These are phyloP conservation scores for Lucilia cuprina DNA, from an alignment of 1,140 invertebrate genomes.

Conservation along the genomic window DNA sequence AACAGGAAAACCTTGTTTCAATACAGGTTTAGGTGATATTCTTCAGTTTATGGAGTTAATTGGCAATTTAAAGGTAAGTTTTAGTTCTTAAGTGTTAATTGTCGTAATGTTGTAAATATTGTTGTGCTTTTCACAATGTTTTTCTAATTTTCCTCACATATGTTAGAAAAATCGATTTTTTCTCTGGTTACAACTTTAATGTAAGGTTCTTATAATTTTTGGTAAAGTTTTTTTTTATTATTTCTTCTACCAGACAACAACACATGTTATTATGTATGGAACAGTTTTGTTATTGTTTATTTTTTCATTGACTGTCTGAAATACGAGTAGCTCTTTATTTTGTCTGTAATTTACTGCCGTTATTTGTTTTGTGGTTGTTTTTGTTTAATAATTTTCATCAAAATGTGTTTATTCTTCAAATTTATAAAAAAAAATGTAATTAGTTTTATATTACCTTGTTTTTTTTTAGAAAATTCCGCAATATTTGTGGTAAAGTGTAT, in stretches of 20 bases:
- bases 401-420: too few relatives aligned
- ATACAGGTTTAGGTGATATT: conserved; percentile 53
- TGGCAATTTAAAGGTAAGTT: conserved; percentile 57
- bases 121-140: neutral
- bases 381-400: too few relatives aligned
- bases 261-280: neutral
- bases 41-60: conserved; percentile 60
- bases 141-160: neutral
- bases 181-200: neutral
- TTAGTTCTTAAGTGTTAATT: neutral
- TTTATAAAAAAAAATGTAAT: too few relatives aligned
- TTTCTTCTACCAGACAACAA: neutral
- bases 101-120: neutral
- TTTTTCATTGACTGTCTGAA: neutral
- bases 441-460: too few relatives aligned
- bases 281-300: neutral
- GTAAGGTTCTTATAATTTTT: neutral
- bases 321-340: neutral
- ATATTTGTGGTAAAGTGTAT: too few relatives aligned
- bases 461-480: too few relatives aligned
- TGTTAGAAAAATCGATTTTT: neutral
- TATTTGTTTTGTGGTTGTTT: too few relatives aligned
- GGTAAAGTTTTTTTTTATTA: neutral
- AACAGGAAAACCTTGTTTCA: conserved; percentile 55
- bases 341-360: neutral